A percentile compares a stretch with the other conserved stretches of the same genome.
These are phyloP conservation scores for Metaphire vulgaris DNA, from an alignment of 1,140 invertebrate genomes.

Conservation along the genomic window DNA sequence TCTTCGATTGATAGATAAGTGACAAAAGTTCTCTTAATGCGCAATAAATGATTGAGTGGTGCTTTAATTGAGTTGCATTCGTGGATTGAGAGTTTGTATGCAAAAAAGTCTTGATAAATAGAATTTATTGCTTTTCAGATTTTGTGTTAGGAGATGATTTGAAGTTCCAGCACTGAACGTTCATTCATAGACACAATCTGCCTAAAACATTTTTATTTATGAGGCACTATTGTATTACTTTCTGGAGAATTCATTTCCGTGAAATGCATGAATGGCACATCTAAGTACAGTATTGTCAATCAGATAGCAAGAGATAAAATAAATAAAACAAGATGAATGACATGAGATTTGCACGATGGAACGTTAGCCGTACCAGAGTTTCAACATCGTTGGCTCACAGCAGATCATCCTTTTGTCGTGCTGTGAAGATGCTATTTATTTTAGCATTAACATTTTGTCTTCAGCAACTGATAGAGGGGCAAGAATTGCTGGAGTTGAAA, in stretches of 20 bases:
- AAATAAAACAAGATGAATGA: neutral
- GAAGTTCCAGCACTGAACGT: neutral
- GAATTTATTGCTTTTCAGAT: no score
- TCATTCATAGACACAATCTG: neutral
- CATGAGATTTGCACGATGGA: neutral
- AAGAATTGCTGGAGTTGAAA: neutral
- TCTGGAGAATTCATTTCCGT: neutral
- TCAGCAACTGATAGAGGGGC: neutral
- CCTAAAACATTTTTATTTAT: neutral
- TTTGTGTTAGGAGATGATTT: neutral
- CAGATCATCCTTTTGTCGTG: neutral
- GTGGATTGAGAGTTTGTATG: no score
- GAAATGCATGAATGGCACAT: neutral
- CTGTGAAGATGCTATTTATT: neutral
- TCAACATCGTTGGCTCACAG: neutral
- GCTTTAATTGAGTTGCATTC: no score
- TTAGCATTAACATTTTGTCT: neutral
- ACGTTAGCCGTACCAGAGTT: neutral
- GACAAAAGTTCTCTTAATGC: no score
- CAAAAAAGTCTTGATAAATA: no score
- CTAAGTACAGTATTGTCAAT: no score
- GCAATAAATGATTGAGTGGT: no score
- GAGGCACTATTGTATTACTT: neutral
- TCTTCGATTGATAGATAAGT: no score
- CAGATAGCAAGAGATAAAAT: neutral